A percentile compares a stretch with the other conserved stretches of the same genome.
Evolutionary conservation across 23 tunicate species (phyloP).

Genomic region (Pegea sp.): DNA sequence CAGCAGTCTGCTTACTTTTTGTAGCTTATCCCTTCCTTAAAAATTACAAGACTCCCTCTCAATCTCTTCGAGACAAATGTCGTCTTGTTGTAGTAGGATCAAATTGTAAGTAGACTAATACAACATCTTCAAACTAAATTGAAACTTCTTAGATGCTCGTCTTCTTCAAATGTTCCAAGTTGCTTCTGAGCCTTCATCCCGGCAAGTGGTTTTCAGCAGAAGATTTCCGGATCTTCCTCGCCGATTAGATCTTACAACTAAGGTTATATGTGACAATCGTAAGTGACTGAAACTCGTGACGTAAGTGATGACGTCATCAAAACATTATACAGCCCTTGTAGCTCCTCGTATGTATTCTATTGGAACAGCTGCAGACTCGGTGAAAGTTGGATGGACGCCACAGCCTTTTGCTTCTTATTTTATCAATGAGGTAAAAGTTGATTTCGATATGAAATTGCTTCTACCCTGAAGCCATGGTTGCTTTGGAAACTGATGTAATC

Average conservation of each 20-base stretch:
- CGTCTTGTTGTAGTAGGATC: not conserved
- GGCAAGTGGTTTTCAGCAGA: not conserved
- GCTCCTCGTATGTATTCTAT: not conserved
- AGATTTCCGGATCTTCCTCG: not conserved
- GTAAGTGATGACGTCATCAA: too few species aligned
- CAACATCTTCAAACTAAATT: not conserved
- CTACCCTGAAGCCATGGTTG: too few species aligned
- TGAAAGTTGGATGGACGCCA: not conserved
- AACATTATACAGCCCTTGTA: not conserved
- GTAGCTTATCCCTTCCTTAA: not conserved
- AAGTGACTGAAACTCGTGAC: not conserved
- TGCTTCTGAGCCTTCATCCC: not conserved
- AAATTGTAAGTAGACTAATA: not conserved
- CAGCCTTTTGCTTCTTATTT: not conserved
- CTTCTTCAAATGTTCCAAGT: not conserved
- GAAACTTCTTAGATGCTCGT: not conserved
- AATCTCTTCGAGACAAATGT: not conserved
- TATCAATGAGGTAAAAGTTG: too few species aligned
- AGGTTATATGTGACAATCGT: not conserved
- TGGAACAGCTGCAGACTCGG: not conserved
- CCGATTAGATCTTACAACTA: not conserved
- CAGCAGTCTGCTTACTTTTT: not conserved
- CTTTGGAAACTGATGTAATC: too few species aligned
- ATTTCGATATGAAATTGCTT: too few species aligned
- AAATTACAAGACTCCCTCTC: not conserved